Evolutionary conservation across 2,888 invertebrate genomes (phyloP).

Genomic region (Chironomus riparius): DNA sequence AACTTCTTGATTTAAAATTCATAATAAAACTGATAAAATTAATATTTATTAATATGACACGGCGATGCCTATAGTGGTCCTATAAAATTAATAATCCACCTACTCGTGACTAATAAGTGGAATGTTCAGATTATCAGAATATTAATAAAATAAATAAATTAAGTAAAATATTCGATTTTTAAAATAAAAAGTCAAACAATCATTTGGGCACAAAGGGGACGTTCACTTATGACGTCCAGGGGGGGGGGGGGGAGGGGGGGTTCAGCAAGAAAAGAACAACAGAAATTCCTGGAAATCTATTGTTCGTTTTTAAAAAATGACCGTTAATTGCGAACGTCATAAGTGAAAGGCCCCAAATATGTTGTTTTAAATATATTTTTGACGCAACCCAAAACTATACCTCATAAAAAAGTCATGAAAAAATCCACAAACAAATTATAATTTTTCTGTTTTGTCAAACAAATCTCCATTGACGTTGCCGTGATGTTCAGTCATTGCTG

Average conservation of each 20-base stretch:
- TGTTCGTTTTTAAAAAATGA: too few species aligned
- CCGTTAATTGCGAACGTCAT: too few species aligned
- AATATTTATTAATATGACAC: neutral
- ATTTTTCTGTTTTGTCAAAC: neutral
- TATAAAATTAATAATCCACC: conserved; percentile 23
- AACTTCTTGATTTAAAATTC: conserved; percentile 14
- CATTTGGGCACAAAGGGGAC: neutral
- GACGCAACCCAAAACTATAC: neutral
- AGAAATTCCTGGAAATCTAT: too few species aligned
- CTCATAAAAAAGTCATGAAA: neutral
- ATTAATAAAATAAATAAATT: neutral
- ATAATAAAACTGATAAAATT: neutral
- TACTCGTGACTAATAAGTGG: neutral
- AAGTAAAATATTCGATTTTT: too few species aligned
- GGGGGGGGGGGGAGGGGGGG: too few species aligned
- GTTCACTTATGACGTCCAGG: too few species aligned
- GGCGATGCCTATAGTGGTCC: neutral
- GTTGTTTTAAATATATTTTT: neutral
- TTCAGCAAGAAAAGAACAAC: too few species aligned
- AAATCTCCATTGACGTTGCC: neutral
- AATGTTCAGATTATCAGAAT: neutral
- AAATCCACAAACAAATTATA: neutral
- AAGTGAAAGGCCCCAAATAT: too few species aligned
- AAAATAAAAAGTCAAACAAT: neutral
- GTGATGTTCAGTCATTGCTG: neutral